Evolutionary conservation across 2,113 vertebrate species (phyloP), one percentile per base, ranked within the genome.

Genomic region (Spheniscus mendiculus): DNA sequence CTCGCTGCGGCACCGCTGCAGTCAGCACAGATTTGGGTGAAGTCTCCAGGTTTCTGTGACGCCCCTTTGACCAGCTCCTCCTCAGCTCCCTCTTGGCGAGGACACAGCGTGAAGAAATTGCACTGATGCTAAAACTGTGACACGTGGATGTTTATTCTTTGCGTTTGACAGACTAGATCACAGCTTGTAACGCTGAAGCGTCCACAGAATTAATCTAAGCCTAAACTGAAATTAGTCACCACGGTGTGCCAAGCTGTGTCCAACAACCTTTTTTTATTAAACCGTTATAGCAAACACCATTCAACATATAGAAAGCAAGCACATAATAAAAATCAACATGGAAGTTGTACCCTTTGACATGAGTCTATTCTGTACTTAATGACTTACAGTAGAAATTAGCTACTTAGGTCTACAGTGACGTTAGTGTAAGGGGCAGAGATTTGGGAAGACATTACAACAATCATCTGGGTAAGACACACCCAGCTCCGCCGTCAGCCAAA

Each of bases 401-500:
- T 94, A 27, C 63, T 94, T 50, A 12, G 49, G 29, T 44, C 52
- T 81, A 69, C 49, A 42, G 88, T 73, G 78, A 77, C 30, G 44
- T 77, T 32, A 74, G 56, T 16, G 27, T 65, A 61, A 76, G 42
- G 30, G 59, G 74, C 13, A 95, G 71, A 72, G 70, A 82, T 44
- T 5, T n/a, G 29, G 63, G 69, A 23, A 80, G 70, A 79, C 1
- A 3, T 66, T 67, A 66, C 42, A 52, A 20, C 14, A 15, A 20
- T 22, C 44, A 22, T 71, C 47, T 27, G n/a, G 30, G 70, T 94
- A 97, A 50, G 83, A 98, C 94, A 95, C 90, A 58, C 79, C 97
- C 93, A 98, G 98, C 96, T 97, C 97, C 62, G 59, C 97, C 61
- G 87, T 98, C 98, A 99, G 95, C 98, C 98, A 91, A 99, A 99